Evolutionary conservation across 2,113 vertebrate genomes (phyloP), one percentile per base, ranked within the genome.

Genomic region (Ochotona curzoniae): DNA sequence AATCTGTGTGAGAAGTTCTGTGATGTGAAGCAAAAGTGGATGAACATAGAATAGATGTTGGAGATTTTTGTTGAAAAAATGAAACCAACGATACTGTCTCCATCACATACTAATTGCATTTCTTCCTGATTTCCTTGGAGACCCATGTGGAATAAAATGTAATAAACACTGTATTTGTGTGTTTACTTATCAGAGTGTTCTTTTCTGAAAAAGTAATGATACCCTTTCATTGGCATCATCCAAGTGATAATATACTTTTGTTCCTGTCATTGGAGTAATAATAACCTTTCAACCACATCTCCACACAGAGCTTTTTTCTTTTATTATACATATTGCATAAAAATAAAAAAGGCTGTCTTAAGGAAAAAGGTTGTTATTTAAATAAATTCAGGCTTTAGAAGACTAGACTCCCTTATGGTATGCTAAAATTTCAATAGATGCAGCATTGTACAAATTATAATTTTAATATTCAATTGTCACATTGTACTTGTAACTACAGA

Each of bases 181-280:
- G 74, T 98, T 98, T 98, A 90, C 96, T 96, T 97, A 95, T 95
- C 89, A 97, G 96, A 97, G 97, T 97, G 64, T 97, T 98, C 95
- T 97, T 75, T 81, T 95, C 89, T 90, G 71, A 97, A 97, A 86
- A 97, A 97, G 96, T 97, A 98, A 98, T 98, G 91, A 98, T 97
- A 97, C 89, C 95, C 96, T 98, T 98, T 97, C 97, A 97, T 88
- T 98, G 98, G 93, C 95, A 98, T 97, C 96, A 97, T 97, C 94
- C 92, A 89, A 97, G 93, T 95, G 98, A 97, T 97, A 98, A 96
- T 97, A 97, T 96, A 85, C 93, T 95, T 97, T 97, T 97, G 96
- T 95, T 92, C 97, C 81, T 97, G 93, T 97, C 90, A 76, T 92
- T 83, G 92, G 87, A 87, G 78, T 98, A 98, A 98, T 98, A 97